These are phyloP conservation scores for Perognathus longimembris DNA, from an alignment of 2,113 vertebrate species.

Conservation along the genomic window DNA sequence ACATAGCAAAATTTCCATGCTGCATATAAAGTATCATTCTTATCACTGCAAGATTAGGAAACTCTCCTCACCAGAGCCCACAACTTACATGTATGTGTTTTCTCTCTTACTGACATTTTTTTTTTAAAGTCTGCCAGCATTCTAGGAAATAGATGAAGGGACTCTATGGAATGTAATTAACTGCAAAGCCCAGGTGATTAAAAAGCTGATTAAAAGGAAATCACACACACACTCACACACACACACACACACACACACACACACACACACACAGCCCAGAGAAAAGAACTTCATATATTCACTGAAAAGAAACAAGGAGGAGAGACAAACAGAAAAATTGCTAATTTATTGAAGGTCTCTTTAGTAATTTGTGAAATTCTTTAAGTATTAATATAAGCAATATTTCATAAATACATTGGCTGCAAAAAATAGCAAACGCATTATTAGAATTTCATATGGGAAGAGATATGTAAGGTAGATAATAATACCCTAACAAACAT, in stretches of 20 bases:
- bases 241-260: conserved; percentile 50
- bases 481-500: conserved; percentile 84
- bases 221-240: neutral
- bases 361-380: conserved; percentile 15
- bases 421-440: conserved; percentile 76
- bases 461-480: conserved; percentile 79
- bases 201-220: conserved; percentile 74
- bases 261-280: conserved; percentile 43
- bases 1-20: conserved; percentile 64
- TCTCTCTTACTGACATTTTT: conserved; percentile 36
- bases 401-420: conserved; percentile 73
- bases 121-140: conserved; percentile 71
- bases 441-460: conserved; percentile 46
- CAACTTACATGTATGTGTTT: conserved; percentile 6
- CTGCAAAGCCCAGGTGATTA: conserved; percentile 72
- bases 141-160: conserved; percentile 60
- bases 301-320: neutral
- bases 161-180: conserved; percentile 73
- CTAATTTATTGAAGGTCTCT: conserved; percentile 38
- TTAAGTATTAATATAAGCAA: neutral
- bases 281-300: conserved; percentile 39
- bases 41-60: conserved; percentile 57
- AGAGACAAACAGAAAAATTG: conserved; percentile 42
- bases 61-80: conserved; percentile 54
- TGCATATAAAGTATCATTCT: conserved; percentile 70